Evolutionary conservation across 2,113 vertebrate species (phyloP).

Genomic region (Bubalus kerabau): DNA sequence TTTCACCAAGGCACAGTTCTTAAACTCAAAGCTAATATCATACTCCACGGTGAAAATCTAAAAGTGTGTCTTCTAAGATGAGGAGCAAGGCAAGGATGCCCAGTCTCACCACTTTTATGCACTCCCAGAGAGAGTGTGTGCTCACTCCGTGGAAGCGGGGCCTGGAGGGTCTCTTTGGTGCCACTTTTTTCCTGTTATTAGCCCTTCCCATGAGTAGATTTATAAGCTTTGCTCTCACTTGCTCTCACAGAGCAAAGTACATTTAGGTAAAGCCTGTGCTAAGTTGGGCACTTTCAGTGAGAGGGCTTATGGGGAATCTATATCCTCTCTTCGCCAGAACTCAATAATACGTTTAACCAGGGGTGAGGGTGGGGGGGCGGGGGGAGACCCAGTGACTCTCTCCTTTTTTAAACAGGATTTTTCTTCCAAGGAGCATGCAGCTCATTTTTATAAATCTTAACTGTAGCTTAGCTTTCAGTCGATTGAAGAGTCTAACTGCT

Average conservation of each 20-base stretch:
- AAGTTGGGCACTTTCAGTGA: background rate
- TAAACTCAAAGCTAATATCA: no score
- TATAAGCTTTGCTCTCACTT: no score
- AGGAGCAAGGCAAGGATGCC: no score
- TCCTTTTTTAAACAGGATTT: background rate
- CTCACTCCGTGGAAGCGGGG: background rate
- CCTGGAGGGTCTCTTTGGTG: no score
- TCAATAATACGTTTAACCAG: fast-evolving
- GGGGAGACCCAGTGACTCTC: background rate
- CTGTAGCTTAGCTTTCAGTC: background rate
- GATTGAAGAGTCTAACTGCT: no score
- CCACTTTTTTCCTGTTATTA: no score
- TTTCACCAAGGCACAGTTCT: no score
- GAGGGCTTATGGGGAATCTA: background rate
- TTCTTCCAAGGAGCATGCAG: background rate
- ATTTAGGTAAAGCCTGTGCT: background rate
- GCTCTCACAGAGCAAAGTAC: background rate
- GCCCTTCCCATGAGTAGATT: background rate
- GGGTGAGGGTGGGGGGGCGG: no score
- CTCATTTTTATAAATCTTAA: background rate
- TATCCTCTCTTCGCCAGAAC: background rate
- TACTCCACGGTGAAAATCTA: no score
- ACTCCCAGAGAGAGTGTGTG: fast-evolving
- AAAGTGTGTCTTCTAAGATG: no score
- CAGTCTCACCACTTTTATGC: no score